A percentile compares a stretch with the other conserved stretches of the same genome.
These are phyloP conservation scores for Motacilla alba DNA, from an alignment of 2,113 vertebrate genomes.

Conservation along the genomic window DNA sequence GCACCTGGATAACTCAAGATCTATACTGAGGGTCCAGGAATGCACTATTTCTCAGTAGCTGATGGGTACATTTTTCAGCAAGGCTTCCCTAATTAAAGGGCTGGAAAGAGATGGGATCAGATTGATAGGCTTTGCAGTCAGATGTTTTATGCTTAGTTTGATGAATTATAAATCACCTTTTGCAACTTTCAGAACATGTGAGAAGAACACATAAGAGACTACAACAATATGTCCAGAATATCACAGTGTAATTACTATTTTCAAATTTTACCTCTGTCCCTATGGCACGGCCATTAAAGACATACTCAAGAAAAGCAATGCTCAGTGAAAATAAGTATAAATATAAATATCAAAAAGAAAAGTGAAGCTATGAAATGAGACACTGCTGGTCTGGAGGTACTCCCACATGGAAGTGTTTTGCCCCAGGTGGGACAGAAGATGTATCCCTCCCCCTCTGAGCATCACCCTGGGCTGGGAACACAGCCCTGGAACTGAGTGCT, in stretches of 20 bases:
- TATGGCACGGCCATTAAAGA: not conserved
- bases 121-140: conserved; percentile 70
- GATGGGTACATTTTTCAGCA: conserved; percentile 75
- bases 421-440: not conserved
- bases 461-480: not conserved
- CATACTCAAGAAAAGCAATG: not conserved
- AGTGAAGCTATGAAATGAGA: not conserved
- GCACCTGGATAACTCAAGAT: conserved; percentile 73
- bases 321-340: not conserved
- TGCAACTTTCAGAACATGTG: conserved; percentile 47
- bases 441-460: not conserved
- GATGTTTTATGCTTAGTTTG: conserved; percentile 68
- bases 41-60: conserved; percentile 62
- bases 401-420: not conserved
- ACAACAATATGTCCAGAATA: not conserved
- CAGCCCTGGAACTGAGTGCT: fast-evolving
- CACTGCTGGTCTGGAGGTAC: not conserved
- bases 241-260: not conserved
- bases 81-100: conserved; percentile 74
- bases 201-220: not conserved
- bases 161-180: conserved; percentile 70
- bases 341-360: not conserved
- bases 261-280: not conserved
- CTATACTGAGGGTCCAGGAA: conserved; percentile 68
- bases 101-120: conserved; percentile 65